These are phyloP conservation scores for Melolontha melolontha DNA, from an alignment of 2,888 invertebrate species.

Conservation along the genomic window DNA sequence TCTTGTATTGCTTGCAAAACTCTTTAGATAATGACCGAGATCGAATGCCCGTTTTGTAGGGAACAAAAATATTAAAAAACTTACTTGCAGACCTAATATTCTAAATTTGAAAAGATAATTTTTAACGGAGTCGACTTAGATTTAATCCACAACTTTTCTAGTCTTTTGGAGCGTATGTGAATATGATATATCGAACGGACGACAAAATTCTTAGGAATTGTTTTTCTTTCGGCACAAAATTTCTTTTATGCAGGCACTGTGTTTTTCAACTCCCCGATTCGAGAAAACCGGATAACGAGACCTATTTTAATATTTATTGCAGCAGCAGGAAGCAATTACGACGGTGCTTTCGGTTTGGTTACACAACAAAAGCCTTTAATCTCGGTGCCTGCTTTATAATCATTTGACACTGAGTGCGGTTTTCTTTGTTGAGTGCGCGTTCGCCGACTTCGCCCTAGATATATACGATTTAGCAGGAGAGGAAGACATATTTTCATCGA, in stretches of 20 bases:
- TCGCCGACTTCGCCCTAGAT: constrained; percentile 17
- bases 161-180: too few relatives aligned
- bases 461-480: constrained; percentile 25
- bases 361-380: constrained; percentile 45
- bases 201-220: too few relatives aligned
- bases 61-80: too few relatives aligned
- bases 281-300: constrained; percentile 27
- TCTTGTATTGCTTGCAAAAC: too few relatives aligned
- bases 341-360: constrained; percentile 43
- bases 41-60: too few relatives aligned
- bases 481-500: constrained; percentile 24
- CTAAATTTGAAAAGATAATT: too few relatives aligned
- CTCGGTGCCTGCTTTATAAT: constrained; percentile 43
- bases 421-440: constrained; percentile 24
- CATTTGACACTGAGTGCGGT: constrained; percentile 42
- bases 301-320: constrained; percentile 42
- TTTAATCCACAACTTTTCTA: too few relatives aligned
- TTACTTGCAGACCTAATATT: too few relatives aligned
- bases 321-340: constrained; percentile 44
- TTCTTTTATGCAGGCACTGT: neutral
- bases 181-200: too few relatives aligned
- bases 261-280: neutral
- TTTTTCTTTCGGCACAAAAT: neutral
- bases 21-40: too few relatives aligned
- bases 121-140: too few relatives aligned